Evolutionary conservation across 2,797 vertebrate genomes (phyloP).

Genomic region (Furcifer pardalis): DNA sequence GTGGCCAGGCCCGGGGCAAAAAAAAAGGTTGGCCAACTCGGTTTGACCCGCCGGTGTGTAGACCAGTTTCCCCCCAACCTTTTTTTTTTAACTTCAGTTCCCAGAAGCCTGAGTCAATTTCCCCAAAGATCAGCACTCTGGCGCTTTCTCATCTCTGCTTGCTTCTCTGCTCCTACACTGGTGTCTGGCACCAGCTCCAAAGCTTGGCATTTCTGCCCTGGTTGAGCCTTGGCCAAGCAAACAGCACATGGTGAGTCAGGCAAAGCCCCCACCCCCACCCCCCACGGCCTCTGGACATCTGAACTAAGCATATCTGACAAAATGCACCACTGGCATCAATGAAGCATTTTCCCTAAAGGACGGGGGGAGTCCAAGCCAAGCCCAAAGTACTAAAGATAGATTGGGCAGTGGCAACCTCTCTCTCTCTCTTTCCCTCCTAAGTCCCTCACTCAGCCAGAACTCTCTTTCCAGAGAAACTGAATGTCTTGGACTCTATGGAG

Average conservation of each 20-base stretch:
- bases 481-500: background rate
- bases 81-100: too few species aligned
- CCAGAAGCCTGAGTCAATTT: too few species aligned
- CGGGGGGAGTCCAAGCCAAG: background rate
- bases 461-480: too few species aligned
- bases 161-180: background rate
- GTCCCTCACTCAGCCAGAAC: too few species aligned
- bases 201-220: background rate
- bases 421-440: background rate
- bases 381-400: background rate
- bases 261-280: too few species aligned
- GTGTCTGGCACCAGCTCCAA: background rate
- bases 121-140: too few species aligned
- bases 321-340: background rate
- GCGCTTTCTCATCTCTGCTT: background rate
- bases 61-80: too few species aligned
- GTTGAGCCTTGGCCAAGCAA: background rate
- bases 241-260: constrained; percentile 9
- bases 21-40: too few species aligned
- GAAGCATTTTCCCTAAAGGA: background rate
- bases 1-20: too few species aligned
- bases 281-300: background rate
- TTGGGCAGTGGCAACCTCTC: background rate
- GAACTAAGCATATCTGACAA: background rate
- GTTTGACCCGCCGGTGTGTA: too few species aligned